Conservation (phyloP, 2,888 invertebrate genomes). For the Sinodicranocentrus sp. region DNA sequence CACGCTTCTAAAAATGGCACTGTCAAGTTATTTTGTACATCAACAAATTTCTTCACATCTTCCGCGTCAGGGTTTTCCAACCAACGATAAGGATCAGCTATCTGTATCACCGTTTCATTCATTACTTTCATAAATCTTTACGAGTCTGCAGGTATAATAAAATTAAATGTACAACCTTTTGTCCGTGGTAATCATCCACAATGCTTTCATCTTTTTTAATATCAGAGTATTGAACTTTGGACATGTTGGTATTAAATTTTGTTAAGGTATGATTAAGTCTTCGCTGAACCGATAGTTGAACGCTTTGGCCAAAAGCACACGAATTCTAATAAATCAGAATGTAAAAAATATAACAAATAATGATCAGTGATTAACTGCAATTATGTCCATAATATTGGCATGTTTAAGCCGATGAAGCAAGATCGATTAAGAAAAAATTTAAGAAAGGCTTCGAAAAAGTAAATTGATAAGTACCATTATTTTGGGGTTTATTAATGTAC, state of each 20-base stretch:
- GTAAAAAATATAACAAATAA: no score
- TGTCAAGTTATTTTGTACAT: conserved; percentile 93
- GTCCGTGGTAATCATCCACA: conserved; percentile 89
- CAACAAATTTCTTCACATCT: conserved; percentile 94
- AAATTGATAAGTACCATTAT: no score
- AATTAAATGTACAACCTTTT: conserved; percentile 82
- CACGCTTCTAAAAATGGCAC: conserved; percentile 90
- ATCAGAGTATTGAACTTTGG: conserved; percentile 83
- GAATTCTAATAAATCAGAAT: no score
- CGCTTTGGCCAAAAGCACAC: no score
- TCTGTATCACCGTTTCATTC: no score
- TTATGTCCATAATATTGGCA: no score
- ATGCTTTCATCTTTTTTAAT: conserved; percentile 88
- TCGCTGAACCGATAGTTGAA: background rate
- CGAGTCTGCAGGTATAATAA: background rate
- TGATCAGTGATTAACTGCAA: no score
- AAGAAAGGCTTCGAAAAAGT: no score
- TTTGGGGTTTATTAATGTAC: no score
- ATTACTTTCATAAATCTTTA: background rate
- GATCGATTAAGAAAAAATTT: no score
- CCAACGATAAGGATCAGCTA: conserved; percentile 96
- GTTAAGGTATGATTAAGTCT: background rate
- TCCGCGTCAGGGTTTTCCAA: conserved; percentile 96
- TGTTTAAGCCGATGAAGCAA: no score
- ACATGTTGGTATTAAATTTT: conserved; percentile 19